Evolutionary conservation across 2,797 vertebrate species (phyloP).

Genomic region (Hydrolagus colliei): DNA sequence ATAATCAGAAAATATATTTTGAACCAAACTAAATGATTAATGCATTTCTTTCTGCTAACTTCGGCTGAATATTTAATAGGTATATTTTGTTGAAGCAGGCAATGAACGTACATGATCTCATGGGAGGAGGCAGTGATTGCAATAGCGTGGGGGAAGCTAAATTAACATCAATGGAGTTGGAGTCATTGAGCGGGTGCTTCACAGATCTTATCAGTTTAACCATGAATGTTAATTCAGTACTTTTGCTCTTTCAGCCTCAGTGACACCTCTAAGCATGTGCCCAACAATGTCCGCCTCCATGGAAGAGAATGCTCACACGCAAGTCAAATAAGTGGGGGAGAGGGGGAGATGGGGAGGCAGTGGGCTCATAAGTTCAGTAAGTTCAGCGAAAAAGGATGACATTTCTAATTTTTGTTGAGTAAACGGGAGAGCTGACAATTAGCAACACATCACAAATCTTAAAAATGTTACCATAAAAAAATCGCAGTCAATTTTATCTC

Average conservation of each 20-base stretch:
- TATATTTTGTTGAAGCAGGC: no score
- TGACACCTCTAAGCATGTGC: neutral
- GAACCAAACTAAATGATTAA: neutral
- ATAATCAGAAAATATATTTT: neutral
- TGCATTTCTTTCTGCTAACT: neutral
- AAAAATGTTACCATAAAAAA: no score
- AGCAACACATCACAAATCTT: no score
- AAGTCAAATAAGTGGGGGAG: no score
- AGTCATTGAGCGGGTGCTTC: neutral
- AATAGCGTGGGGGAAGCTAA: neutral
- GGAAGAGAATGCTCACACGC: no score
- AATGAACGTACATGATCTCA: neutral
- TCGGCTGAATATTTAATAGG: neutral
- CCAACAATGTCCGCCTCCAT: neutral
- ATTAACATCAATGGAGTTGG: constrained; percentile 1
- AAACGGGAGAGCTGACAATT: no score
- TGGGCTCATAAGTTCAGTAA: no score
- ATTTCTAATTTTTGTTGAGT: no score
- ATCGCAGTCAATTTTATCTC: no score
- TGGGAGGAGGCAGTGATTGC: neutral
- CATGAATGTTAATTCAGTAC: neutral
- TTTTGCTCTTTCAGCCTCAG: neutral
- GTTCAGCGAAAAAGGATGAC: no score
- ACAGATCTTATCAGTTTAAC: neutral
- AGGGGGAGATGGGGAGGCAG: no score